phyloP scores from a whole-genome alignment of 1,140 invertebrate genomes.

The Trialeurodes vaporariorum region DNA sequence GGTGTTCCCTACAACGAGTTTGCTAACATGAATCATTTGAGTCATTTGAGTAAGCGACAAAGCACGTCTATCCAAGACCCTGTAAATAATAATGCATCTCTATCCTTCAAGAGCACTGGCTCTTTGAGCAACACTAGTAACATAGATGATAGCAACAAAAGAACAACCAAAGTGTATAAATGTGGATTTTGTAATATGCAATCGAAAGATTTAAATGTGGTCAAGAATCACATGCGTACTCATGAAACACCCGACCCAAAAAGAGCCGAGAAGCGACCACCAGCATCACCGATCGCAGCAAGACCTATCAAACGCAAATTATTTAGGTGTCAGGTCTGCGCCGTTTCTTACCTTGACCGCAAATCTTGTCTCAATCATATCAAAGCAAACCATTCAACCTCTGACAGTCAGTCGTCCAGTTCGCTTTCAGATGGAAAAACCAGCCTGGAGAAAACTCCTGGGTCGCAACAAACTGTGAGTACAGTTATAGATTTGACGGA shows the following conservation, averaged over 20 bases:
- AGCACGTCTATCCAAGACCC: neutral
- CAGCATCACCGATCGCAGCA: neutral
- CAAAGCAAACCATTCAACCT: neutral
- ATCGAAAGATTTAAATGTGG: slow-evolving; percentile 19
- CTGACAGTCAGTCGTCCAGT: neutral
- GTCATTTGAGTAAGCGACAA: neutral
- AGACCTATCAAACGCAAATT: neutral
- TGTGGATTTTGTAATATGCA: slow-evolving; percentile 21
- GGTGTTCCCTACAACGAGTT: neutral
- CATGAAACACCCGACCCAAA: slow-evolving; percentile 7
- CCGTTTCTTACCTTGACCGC: neutral
- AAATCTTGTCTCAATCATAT: neutral
- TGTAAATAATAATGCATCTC: neutral
- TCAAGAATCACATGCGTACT: slow-evolving; percentile 13
- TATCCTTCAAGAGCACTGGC: too few relatives aligned
- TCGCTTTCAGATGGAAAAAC: too few relatives aligned
- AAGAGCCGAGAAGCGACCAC: neutral
- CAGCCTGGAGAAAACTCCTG: neutral
- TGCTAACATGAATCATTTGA: neutral
- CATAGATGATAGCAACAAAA: too few relatives aligned
- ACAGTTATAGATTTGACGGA: too few relatives aligned
- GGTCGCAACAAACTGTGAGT: neutral
- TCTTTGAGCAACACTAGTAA: neutral
- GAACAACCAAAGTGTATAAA: slow-evolving; percentile 18
- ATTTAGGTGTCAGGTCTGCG: neutral